phyloP scores from a whole-genome alignment of 2,797 vertebrate genomes.

The Artibeus lituratus region DNA sequence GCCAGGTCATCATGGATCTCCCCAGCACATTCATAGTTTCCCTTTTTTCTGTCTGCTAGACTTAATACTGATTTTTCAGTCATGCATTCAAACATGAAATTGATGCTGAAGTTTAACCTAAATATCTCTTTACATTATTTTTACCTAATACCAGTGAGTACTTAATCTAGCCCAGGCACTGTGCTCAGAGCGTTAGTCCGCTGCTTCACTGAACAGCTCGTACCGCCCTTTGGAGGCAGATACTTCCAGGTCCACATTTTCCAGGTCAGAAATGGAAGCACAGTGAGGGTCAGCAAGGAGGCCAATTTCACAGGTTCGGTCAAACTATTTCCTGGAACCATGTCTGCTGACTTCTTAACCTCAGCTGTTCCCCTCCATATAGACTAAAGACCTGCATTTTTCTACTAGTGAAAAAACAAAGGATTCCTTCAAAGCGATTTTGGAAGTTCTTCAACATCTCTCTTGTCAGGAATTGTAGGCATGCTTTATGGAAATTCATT shows the following conservation, averaged over 20 bases:
- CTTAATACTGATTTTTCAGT: not conserved
- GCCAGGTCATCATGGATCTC: not conserved
- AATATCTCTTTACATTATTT: not conserved
- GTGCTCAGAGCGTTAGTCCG: not conserved
- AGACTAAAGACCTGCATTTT: not conserved
- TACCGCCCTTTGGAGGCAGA: not conserved
- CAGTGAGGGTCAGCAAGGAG: not conserved
- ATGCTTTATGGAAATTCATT: not conserved
- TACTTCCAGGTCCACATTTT: not conserved
- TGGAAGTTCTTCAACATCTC: not conserved
- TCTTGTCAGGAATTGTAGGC: not conserved
- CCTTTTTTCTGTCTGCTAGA: not conserved
- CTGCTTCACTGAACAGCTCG: not conserved
- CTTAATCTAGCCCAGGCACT: not conserved
- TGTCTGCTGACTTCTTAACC: not conserved
- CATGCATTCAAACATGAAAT: not conserved
- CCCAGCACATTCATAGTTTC: not conserved
- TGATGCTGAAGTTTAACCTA: not conserved
- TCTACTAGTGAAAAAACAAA: not conserved
- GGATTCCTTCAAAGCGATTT: not conserved
- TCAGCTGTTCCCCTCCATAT: not conserved
- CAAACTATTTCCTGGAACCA: not conserved
- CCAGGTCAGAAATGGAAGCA: not conserved
- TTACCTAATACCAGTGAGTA: not conserved
- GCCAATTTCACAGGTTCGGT: not conserved